phyloP scores from a whole-genome alignment of 2,797 vertebrate species.

The Eremophila alpestris region DNA sequence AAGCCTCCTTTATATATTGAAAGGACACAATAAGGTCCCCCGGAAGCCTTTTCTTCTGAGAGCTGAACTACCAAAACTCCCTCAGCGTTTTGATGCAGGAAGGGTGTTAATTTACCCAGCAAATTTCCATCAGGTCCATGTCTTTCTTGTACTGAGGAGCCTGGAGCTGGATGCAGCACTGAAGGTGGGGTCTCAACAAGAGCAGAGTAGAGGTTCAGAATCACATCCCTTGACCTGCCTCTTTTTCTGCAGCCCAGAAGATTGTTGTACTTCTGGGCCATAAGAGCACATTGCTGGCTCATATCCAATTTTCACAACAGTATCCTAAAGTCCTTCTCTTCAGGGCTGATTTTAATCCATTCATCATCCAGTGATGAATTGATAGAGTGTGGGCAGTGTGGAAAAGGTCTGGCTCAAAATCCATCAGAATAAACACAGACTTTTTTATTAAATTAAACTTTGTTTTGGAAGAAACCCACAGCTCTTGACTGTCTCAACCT shows the following conservation, averaged over 20 bases:
- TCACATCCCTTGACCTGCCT: neutral
- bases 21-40: neutral
- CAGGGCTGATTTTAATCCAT: neutral
- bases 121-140: neutral
- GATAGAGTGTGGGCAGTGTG: neutral
- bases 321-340: neutral
- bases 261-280: neutral
- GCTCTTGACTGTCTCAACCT: neutral
- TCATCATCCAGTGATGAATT: neutral
- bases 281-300: neutral
- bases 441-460: neutral
- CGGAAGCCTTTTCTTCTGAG: neutral
- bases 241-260: neutral
- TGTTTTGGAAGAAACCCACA: neutral
- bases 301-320: neutral
- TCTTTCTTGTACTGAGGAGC: neutral
- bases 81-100: neutral
- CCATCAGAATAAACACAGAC: neutral
- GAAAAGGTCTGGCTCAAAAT: neutral
- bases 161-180: neutral
- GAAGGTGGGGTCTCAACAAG: neutral
- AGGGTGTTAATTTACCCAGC: neutral
- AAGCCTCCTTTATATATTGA: neutral
- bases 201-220: neutral
- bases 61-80: neutral